Conservation (phyloP, 2,113 vertebrate genomes). For the Oryctolagus cuniculus region mOryCun1.1 NC_091433.1:25168001-25168500, state of each 20-base stretch:
- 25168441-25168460: neutral
- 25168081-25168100: conserved; percentile 33
- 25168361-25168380: neutral
- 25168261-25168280: neutral
- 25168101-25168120: neutral
- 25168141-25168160: neutral
- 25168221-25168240: neutral
- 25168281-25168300: neutral
- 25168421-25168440: neutral
- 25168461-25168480: neutral
- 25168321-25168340: neutral
- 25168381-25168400: neutral
- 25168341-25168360: neutral
- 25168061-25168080: neutral
- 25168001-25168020: too few species aligned
- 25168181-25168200: neutral
- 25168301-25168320: neutral
- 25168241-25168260: neutral
- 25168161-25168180: neutral
- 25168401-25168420: conserved; percentile 28
- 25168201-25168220: neutral
- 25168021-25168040: too few species aligned
- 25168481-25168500: neutral
- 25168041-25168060: too few species aligned
- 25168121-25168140: neutral